phyloP scores from a whole-genome alignment of 2,797 vertebrate species.

The Lophotriccus pileatus region DNA sequence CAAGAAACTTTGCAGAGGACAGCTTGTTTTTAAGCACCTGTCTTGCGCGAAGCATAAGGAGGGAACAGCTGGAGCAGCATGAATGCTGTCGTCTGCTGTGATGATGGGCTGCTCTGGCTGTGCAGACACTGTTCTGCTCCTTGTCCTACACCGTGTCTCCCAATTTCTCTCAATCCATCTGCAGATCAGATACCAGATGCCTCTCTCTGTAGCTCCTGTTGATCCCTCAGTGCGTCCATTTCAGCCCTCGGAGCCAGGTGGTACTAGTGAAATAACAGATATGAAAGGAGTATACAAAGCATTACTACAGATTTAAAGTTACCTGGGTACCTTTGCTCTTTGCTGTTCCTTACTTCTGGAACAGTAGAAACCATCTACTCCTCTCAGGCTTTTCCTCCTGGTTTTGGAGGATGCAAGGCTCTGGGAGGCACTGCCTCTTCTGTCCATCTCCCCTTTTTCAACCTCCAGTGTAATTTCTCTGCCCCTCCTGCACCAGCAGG shows the following conservation, averaged over 20 bases:
- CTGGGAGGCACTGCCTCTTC: not conserved
- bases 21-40: not conserved
- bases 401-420: not conserved
- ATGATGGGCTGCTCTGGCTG: not conserved
- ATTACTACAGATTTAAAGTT: not conserved
- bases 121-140: not conserved
- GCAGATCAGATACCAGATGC: not conserved
- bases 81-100: not conserved
- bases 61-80: not conserved
- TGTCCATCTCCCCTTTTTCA: not conserved
- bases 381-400: accelerated
- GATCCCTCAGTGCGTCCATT: not conserved
- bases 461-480: not conserved
- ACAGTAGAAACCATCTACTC: not conserved
- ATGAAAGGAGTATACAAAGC: accelerated
- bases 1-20: not conserved
- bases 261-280: not conserved
- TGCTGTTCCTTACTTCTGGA: not conserved
- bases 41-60: not conserved
- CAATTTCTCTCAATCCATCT: not conserved
- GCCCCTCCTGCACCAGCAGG: not conserved
- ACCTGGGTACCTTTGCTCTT: accelerated
- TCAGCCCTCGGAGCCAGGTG: not conserved
- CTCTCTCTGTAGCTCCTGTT: not conserved
- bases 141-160: not conserved